Evolutionary conservation across 2,888 invertebrate species (phyloP), one percentile per base, ranked within the genome.

Genomic region (Galerucella nymphaeae): DNA sequence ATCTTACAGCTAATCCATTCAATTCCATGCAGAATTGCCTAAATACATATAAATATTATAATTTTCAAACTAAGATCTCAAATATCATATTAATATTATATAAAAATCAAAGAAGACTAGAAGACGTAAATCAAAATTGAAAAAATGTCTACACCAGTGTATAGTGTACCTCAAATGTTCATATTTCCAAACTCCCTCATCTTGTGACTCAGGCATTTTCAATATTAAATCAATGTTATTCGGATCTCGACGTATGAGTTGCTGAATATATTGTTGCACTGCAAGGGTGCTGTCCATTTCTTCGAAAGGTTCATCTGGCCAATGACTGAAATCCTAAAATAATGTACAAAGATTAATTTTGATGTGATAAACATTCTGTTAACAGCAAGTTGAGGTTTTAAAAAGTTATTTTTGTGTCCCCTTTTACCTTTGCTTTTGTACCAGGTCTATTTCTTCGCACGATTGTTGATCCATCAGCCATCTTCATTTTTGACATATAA

Each of bases 181-280:
- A 86, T 99, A 99, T 88, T 99, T 99, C 99, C 99, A 99, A 64
- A 99, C 99, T 53, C 99, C 98, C 87, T 98, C 98, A 85, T 99
- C 98, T 87, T 98, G 98, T 20, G 95, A 94, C 81, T 98, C 98
- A 2, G 99, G 99, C 89, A 98, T 97, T 82, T 94, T 96, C 65
- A 99, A 88, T 83, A 99, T 98, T 72, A 94, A 90, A 82, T 98
- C 98, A 73, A 99, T 94, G 88, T 97, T 96, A 11, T 94, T 92
- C 38, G 97, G 96, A 87, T 99, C 97, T 77, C 93, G 92, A 79
- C 97, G 91, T 80, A 99, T 99, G 79, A 96, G 93, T 88, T 99
- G 99, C 87, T 99, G 99, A 84, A 99, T 99, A 85, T 96, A 99
- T 86, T 99, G 99, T 85, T 99, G 99, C 66, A 99, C 98, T 79